Evolutionary conservation across 2,888 invertebrate genomes (phyloP), one percentile per base, ranked within the genome.

Genomic region (Tipula helvola): DNA sequence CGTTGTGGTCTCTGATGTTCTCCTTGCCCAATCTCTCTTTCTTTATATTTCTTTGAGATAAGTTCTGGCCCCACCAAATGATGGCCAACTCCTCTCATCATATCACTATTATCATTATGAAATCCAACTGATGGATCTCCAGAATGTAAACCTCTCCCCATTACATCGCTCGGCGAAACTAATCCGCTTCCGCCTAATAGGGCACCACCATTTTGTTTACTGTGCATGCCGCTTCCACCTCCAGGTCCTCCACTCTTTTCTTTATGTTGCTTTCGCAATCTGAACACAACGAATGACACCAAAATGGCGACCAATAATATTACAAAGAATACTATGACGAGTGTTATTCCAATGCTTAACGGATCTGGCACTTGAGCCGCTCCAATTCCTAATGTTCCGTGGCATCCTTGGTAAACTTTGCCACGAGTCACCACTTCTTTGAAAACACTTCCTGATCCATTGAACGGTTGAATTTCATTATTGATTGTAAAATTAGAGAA

Each of bases 241-340:
- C 93, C 94, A 0, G 94, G 93, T 36, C 93, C 93, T 12, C 95
- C 95, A 13, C 94, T 94, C 90, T 97, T 97, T 90, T 97, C 97
- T 91, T 96, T 96, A 90, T 95, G 96, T 90, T 97, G 96, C 87
- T 96, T 95, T 18, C 98, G 94, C 88, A 97, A 93, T 83, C 97
- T 95, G 91, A 98, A 98, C 71, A 98, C 96, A n/a, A 98, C 94
- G 90, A 98, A 98, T 86, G 97, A 97, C 28, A 96, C 96, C 87
- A 97, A 93, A 89, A 98, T 97, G 13, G 97, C 97, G 12, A 98
- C 95, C 86, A 98, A 93, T 13, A 98, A 92, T 87, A 98, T 96
- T 5, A 97, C 96, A 90, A 99, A 98, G 93, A 99, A 98, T 36
- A 97, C 97, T 88, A 98, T 97, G 28, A 98, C 97, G 44, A 98